Percentiles rank a stretch among this genome's conserved stretches.
phyloP scores from a whole-genome alignment of 1,140 invertebrate genomes.

The Streblospio benedicti region DNA sequence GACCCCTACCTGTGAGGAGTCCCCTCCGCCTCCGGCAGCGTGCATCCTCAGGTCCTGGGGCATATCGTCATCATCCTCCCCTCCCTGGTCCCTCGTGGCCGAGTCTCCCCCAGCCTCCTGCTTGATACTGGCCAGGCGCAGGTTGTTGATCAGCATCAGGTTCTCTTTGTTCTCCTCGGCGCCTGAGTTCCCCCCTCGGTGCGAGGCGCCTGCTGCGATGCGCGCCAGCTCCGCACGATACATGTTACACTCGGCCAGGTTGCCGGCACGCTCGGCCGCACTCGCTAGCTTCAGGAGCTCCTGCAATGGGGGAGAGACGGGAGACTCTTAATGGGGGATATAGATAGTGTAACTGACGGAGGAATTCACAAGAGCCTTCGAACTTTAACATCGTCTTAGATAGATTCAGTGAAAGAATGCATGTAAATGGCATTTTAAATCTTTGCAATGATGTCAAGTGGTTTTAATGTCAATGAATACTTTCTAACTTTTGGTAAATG shows the following conservation, averaged over 20 bases:
- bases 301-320: too few relatives aligned
- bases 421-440: too few relatives aligned
- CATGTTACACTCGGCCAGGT: conserved; percentile 65
- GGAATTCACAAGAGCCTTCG: too few relatives aligned
- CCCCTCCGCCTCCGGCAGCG: neutral
- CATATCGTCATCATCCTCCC: conserved; percentile 47
- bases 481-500: too few relatives aligned
- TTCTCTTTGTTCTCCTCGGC: conserved; percentile 42
- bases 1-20: too few relatives aligned
- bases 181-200: neutral
- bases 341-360: too few relatives aligned
- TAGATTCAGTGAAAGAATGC: too few relatives aligned
- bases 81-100: conserved; percentile 19
- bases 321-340: too few relatives aligned
- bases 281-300: conserved; percentile 74
- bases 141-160: conserved; percentile 54
- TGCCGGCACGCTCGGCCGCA: conserved; percentile 58
- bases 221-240: conserved; percentile 84
- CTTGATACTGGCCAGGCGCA: conserved; percentile 3
- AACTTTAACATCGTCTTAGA: too few relatives aligned
- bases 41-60: conserved; percentile 69
- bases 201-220: conserved; percentile 49
- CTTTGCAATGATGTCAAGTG: too few relatives aligned
- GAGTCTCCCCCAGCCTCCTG: conserved; percentile 15
- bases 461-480: too few relatives aligned